A percentile compares a stretch with the other conserved stretches of the same genome.
Evolutionary conservation across 2,113 vertebrate genomes (phyloP).

Genomic region (Datnioides undecimradiatus): DNA sequence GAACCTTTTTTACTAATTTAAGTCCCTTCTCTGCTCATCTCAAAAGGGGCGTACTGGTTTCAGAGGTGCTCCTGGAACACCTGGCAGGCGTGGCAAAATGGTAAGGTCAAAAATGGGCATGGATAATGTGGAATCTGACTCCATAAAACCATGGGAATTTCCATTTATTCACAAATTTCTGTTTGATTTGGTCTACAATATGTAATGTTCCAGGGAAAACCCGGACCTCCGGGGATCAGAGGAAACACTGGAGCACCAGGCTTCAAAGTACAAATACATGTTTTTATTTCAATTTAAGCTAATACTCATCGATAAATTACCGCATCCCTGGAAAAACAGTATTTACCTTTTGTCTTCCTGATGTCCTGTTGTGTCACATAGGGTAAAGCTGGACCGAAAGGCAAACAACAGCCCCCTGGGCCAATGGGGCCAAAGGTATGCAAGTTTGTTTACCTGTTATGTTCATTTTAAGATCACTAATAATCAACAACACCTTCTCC

Average conservation of each 20-base stretch:
- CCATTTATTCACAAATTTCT: background rate
- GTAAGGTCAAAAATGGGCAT: constrained; percentile 58
- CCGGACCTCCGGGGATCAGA: constrained; percentile 72
- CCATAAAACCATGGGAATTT: background rate
- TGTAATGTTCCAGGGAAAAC: constrained; percentile 67
- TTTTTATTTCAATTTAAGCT: background rate
- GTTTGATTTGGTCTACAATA: background rate
- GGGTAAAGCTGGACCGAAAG: constrained; percentile 75
- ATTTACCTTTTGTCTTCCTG: background rate
- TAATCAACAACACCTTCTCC: background rate
- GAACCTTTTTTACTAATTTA: background rate
- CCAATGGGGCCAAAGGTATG: constrained; percentile 79
- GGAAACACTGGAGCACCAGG: constrained; percentile 74
- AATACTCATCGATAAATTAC: too few species aligned
- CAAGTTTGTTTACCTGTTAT: background rate
- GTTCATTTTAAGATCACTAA: background rate
- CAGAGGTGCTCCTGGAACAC: constrained; percentile 70
- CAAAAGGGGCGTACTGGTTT: constrained; percentile 78
- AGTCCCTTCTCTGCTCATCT: background rate
- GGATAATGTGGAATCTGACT: background rate
- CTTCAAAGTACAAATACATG: constrained; percentile 67
- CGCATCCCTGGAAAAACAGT: background rate
- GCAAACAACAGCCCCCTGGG: constrained; percentile 70
- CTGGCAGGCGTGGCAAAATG: constrained; percentile 71
- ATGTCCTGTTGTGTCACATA: constrained; percentile 36